Conservation (phyloP, 2,888 invertebrate genomes). For the Drosophila nigritarsus region DNA sequence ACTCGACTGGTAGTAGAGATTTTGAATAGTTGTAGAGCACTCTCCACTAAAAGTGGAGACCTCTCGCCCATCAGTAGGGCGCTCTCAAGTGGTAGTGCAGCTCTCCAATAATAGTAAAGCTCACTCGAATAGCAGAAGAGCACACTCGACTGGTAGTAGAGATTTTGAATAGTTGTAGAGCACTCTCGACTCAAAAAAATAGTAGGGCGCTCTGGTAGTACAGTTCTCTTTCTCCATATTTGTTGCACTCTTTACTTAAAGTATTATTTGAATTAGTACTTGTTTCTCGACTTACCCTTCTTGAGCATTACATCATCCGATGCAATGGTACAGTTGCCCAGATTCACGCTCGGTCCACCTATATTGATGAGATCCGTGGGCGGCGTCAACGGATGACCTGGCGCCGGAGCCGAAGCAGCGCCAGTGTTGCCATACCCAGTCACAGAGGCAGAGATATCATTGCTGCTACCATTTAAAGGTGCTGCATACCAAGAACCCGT, state of each 20-base stretch:
- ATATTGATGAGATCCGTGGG: slow-evolving; percentile 51
- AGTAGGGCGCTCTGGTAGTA: not conserved
- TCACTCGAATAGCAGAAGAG: not conserved
- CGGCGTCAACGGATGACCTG: slow-evolving; percentile 55
- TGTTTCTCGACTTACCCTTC: slow-evolving; percentile 67
- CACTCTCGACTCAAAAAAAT: not conserved
- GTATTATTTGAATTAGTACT: not conserved
- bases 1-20: too few relatives aligned
- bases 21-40: too few relatives aligned
- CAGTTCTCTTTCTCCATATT: not conserved
- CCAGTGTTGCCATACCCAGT: slow-evolving; percentile 20
- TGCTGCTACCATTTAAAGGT: slow-evolving; percentile 70
- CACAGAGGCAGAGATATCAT: slow-evolving; percentile 36
- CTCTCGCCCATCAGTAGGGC: too few relatives aligned
- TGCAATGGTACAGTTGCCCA: slow-evolving; percentile 57
- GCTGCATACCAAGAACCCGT: slow-evolving; percentile 83
- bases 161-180: not conserved
- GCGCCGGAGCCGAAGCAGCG: slow-evolving; percentile 3
- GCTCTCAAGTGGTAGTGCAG: too few relatives aligned
- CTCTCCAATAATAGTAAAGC: not conserved
- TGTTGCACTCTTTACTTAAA: not conserved
- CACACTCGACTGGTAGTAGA: not conserved
- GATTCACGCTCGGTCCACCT: slow-evolving; percentile 28
- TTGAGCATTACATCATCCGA: slow-evolving; percentile 76
- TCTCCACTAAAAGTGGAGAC: not conserved